phyloP scores from a whole-genome alignment of 2,113 vertebrate species.

The Dromaius novaehollandiae region DNA sequence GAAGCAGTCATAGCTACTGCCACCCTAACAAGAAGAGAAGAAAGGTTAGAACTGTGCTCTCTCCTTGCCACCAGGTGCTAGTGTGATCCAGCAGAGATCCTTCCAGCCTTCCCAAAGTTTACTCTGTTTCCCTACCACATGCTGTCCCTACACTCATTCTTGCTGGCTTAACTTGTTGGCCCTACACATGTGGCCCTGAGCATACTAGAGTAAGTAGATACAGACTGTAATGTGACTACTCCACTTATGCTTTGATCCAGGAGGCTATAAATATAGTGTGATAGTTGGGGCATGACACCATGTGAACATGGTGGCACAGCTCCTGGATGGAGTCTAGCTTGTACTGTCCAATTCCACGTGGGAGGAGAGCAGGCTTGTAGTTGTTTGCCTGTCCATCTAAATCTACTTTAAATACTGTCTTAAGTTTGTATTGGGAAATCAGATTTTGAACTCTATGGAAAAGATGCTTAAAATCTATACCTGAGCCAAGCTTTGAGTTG shows the following conservation, averaged over 20 bases:
- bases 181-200: neutral
- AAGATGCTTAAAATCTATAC: neutral
- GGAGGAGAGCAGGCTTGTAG: neutral
- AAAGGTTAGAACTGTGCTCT: neutral
- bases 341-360: neutral
- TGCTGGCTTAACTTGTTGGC: neutral
- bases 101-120: neutral
- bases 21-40: neutral
- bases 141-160: neutral
- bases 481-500: neutral
- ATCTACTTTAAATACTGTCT: neutral
- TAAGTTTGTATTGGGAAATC: neutral
- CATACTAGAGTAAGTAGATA: neutral
- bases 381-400: neutral
- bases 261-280: neutral
- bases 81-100: neutral
- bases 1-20: neutral
- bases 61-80: neutral
- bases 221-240: neutral
- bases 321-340: neutral
- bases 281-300: neutral
- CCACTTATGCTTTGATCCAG: neutral
- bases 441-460: neutral
- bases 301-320: accelerated
- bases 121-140: neutral